These are phyloP conservation scores for Allygus modestus DNA, from an alignment of 2,888 invertebrate species.

Conservation along the genomic window DNA sequence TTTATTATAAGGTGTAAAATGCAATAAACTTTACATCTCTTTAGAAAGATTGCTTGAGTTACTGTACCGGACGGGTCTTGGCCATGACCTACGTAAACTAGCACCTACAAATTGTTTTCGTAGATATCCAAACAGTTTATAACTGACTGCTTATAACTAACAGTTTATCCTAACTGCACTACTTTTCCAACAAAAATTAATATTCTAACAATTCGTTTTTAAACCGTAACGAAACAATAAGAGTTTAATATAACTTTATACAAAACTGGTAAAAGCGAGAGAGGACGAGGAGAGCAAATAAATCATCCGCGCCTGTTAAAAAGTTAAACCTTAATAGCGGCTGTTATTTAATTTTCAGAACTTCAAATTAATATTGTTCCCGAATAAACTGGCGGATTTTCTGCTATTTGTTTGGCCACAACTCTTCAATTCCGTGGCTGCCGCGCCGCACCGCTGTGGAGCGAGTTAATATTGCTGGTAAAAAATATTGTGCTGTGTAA, in stretches of 20 bases:
- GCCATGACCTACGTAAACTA: too few relatives aligned
- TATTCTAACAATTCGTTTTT: not conserved
- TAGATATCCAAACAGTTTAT: too few relatives aligned
- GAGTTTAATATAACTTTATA: constrained; percentile 8
- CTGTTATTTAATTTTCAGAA: constrained; percentile 36
- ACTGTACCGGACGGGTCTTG: too few relatives aligned
- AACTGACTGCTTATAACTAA: too few relatives aligned
- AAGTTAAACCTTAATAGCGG: constrained; percentile 28
- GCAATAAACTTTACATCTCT: too few relatives aligned
- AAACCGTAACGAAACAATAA: not conserved
- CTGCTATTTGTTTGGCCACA: constrained; percentile 8
- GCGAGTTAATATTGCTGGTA: not conserved
- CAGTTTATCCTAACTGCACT: too few relatives aligned
- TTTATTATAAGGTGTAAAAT: too few relatives aligned
- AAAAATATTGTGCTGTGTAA: not conserved
- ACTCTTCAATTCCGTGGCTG: not conserved
- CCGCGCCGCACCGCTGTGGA: not conserved
- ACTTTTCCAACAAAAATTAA: too few relatives aligned
- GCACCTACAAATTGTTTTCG: too few relatives aligned
- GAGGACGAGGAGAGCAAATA: not conserved
- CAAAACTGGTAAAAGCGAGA: not conserved
- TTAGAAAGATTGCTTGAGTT: too few relatives aligned
- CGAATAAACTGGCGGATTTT: not conserved
- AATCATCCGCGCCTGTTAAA: constrained; percentile 18
- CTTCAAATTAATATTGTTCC: constrained; percentile 25